These are phyloP conservation scores for Ennomos fuscantarius DNA, from an alignment of 2,888 invertebrate species.

Conservation along the genomic window DNA sequence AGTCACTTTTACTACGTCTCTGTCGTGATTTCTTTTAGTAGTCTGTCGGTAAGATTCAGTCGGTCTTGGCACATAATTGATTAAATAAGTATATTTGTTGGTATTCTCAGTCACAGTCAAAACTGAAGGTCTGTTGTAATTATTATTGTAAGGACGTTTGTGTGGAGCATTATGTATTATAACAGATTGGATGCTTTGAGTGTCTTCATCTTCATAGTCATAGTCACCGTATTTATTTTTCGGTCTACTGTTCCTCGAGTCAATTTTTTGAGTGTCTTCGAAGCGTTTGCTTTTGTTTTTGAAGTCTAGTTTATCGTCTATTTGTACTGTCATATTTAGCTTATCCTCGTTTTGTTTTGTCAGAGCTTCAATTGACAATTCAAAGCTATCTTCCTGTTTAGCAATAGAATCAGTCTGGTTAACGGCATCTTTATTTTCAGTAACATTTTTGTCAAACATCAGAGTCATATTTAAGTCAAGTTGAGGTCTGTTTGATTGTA, in stretches of 20 bases:
- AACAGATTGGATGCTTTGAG: slow-evolving; percentile 75
- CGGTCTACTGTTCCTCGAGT: slow-evolving; percentile 56
- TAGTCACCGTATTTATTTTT: slow-evolving; percentile 61
- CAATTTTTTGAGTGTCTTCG: slow-evolving; percentile 50
- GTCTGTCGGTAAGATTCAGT: slow-evolving; percentile 77
- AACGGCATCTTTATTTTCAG: slow-evolving; percentile 52
- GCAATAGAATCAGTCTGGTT: slow-evolving; percentile 37
- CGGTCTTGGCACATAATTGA: slow-evolving; percentile 81
- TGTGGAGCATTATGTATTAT: slow-evolving; percentile 70
- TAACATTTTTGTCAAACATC: slow-evolving; percentile 38
- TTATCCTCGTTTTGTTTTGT: slow-evolving; percentile 36
- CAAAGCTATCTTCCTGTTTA: slow-evolving; percentile 44
- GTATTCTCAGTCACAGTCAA: slow-evolving; percentile 79
- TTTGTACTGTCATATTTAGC: slow-evolving; percentile 56
- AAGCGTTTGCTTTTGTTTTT: slow-evolving; percentile 75
- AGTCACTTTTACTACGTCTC: slow-evolving; percentile 78
- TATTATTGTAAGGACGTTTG: slow-evolving; percentile 66
- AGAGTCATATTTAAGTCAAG: slow-evolving; percentile 30
- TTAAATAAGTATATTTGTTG: slow-evolving; percentile 80
- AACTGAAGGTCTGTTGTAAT: slow-evolving; percentile 59
- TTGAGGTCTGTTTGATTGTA: slow-evolving; percentile 33
- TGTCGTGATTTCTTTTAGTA: slow-evolving; percentile 66
- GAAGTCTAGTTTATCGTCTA: slow-evolving; percentile 87
- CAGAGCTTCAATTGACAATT: slow-evolving; percentile 45
- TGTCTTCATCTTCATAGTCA: slow-evolving; percentile 64